Evolutionary conservation across 2,888 invertebrate species (phyloP).

Genomic region (Eupeodes luniger): DNA sequence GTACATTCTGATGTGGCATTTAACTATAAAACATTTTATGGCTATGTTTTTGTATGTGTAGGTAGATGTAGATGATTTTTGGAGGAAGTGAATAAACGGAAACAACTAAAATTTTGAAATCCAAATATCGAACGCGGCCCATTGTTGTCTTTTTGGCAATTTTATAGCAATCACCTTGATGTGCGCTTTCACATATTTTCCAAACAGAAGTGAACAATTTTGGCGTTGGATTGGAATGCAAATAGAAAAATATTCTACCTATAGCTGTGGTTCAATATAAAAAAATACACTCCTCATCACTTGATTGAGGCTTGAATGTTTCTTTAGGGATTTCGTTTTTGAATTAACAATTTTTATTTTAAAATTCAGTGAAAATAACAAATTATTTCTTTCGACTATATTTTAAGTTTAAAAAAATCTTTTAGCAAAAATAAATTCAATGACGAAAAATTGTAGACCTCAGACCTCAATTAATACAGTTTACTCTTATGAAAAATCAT

Average conservation of each 20-base stretch:
- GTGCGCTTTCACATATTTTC: constrained; percentile 33
- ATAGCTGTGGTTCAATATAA: background rate
- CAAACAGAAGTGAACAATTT: constrained; percentile 41
- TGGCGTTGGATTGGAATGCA: constrained; percentile 35
- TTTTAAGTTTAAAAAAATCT: too few species aligned
- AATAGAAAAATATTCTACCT: constrained; percentile 13
- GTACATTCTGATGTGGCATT: background rate
- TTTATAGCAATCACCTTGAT: constrained; percentile 56
- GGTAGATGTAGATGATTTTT: background rate
- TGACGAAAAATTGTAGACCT: too few species aligned
- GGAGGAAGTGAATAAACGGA: constrained; percentile 33
- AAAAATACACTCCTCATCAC: too few species aligned
- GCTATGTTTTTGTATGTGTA: background rate
- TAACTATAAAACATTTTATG: background rate
- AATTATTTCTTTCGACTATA: too few species aligned
- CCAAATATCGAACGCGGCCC: constrained; percentile 3
- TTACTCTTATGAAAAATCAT: too few species aligned
- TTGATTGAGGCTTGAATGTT: too few species aligned
- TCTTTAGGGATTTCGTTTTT: too few species aligned
- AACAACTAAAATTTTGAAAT: constrained; percentile 22
- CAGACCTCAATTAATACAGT: too few species aligned
- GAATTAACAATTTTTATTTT: too few species aligned
- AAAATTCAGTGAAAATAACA: too few species aligned
- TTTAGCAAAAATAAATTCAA: too few species aligned
- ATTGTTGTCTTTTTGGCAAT: constrained; percentile 42